Conservation (phyloP, 2,888 invertebrate genomes). For the Drosophila flavopinicola region DNA sequence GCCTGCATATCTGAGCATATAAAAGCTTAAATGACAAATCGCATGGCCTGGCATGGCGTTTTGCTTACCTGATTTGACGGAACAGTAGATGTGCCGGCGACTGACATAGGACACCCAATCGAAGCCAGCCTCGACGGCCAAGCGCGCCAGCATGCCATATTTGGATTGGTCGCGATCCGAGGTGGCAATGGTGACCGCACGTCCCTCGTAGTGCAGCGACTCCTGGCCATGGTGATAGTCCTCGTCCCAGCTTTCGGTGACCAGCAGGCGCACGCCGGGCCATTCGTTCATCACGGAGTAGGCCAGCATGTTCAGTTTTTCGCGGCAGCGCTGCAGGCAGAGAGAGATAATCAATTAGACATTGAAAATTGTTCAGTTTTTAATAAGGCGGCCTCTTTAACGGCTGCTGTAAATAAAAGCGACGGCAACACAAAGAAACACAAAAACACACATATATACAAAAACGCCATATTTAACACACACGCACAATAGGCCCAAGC, state of each 20-base stretch:
- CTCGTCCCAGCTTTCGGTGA: slow-evolving; percentile 98
- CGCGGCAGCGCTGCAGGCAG: slow-evolving; percentile 92
- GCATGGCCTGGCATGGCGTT: neutral
- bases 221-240: slow-evolving; percentile 89
- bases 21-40: slow-evolving; percentile 29
- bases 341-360: slow-evolving; percentile 36
- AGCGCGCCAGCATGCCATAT: slow-evolving; percentile 97
- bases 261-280: slow-evolving; percentile 96
- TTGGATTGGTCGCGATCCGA: slow-evolving; percentile 96
- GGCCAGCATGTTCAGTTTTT: slow-evolving; percentile 96
- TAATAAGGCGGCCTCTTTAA: slow-evolving; percentile 19
- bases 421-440: neutral
- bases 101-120: slow-evolving; percentile 99
- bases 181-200: slow-evolving; percentile 98
- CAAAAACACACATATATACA: slow-evolving; percentile 34
- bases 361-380: slow-evolving; percentile 24
- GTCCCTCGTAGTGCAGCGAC: slow-evolving; percentile 97
- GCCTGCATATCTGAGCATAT: neutral
- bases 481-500: slow-evolving; percentile 27
- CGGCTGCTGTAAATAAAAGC: slow-evolving; percentile 18
- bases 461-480: slow-evolving; percentile 66
- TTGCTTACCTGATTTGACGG: slow-evolving; percentile 96
- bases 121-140: slow-evolving; percentile 98
- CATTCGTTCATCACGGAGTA: slow-evolving; percentile 99
- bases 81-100: slow-evolving; percentile 97